Conservation (phyloP, 2,888 invertebrate species). For the Clivina fossor region DNA sequence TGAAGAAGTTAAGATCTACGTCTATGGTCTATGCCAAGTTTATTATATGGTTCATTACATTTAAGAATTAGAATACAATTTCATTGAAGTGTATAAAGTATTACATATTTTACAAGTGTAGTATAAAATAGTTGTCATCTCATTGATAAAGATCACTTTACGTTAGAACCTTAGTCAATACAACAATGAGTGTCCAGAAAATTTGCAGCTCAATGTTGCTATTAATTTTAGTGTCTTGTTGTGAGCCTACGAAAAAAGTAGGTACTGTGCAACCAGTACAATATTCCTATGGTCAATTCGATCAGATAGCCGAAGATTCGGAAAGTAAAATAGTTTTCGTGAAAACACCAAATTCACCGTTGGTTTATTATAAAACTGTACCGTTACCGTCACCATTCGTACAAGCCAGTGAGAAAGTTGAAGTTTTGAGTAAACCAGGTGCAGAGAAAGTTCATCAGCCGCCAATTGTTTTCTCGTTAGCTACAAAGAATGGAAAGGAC, state of each 20-base stretch:
- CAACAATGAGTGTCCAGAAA: slow-evolving; percentile 1
- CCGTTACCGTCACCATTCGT: slow-evolving; percentile 41
- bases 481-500: slow-evolving; percentile 34
- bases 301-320: slow-evolving; percentile 17
- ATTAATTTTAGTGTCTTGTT: slow-evolving; percentile 8
- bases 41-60: slow-evolving; percentile 22
- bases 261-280: slow-evolving; percentile 30
- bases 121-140: slow-evolving; percentile 12
- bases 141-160: slow-evolving; percentile 7
- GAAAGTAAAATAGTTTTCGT: slow-evolving; percentile 13
- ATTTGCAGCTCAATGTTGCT: slow-evolving; percentile 36
- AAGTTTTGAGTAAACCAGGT: slow-evolving; percentile 30
- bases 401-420: slow-evolving; percentile 49
- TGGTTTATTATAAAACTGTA: slow-evolving; percentile 13
- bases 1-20: too few relatives aligned
- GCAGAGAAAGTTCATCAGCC: slow-evolving; percentile 42
- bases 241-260: slow-evolving; percentile 14
- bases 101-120: slow-evolving; percentile 13
- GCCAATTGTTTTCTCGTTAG: slow-evolving; percentile 47
- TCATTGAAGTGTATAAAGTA: slow-evolving; percentile 17
- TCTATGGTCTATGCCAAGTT: too few relatives aligned
- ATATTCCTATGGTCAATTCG: slow-evolving; percentile 28
- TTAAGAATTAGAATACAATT: slow-evolving; percentile 21
- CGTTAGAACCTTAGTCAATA: slow-evolving; percentile 8
- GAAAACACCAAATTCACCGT: slow-evolving; percentile 14